These are phyloP conservation scores for Lordiphosa clarofinis DNA, from an alignment of 1,140 invertebrate genomes.

Conservation along the genomic window DNA sequence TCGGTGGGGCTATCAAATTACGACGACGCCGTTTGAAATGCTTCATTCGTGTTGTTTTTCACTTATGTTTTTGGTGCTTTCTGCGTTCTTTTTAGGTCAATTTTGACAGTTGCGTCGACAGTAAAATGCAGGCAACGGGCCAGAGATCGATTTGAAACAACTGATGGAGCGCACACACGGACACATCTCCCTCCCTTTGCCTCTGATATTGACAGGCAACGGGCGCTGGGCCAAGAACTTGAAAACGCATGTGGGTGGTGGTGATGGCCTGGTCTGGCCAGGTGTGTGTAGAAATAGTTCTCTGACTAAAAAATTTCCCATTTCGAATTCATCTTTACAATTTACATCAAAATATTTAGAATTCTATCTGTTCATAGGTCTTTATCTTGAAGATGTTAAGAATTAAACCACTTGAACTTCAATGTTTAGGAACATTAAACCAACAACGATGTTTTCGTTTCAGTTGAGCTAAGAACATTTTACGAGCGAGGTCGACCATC, in stretches of 20 bases:
- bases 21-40: constrained; percentile 7
- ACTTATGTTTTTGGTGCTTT: constrained; percentile 32
- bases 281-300: background rate
- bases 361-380: too few species aligned
- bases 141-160: constrained; percentile 46
- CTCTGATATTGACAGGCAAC: constrained; percentile 36
- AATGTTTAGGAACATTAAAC: too few species aligned
- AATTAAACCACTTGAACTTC: too few species aligned
- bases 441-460: too few species aligned
- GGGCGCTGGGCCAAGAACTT: constrained; percentile 72
- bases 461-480: too few species aligned
- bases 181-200: constrained; percentile 1
- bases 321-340: constrained; percentile 6
- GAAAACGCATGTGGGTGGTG: constrained; percentile 43
- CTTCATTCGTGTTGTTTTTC: constrained; percentile 35
- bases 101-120: constrained; percentile 72
- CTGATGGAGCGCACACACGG: constrained; percentile 24
- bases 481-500: too few species aligned
- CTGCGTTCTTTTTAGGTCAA: constrained; percentile 63
- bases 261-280: background rate
- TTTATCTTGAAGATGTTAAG: too few species aligned
- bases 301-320: constrained; percentile 2
- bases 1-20: constrained; percentile 54
- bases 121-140: constrained; percentile 38
- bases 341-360: too few species aligned